phyloP scores from a whole-genome alignment of 2,113 vertebrate genomes.

The Dasypus novemcinctus region DNA sequence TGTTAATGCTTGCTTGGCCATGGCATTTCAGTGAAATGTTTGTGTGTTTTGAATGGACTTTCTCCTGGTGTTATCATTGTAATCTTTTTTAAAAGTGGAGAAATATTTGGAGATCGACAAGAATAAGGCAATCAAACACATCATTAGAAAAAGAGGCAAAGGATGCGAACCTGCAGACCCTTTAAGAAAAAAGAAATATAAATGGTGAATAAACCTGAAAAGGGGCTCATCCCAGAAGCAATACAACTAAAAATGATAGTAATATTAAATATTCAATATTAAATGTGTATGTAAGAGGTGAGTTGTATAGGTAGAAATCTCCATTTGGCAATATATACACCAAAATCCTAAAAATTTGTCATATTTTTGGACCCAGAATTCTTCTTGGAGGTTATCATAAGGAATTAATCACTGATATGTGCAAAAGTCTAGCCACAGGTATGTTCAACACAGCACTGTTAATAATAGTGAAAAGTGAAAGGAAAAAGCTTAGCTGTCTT shows the following conservation, averaged over 20 bases:
- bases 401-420: neutral
- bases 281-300: neutral
- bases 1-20: neutral
- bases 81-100: neutral
- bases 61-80: neutral
- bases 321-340: neutral
- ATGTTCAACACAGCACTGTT: neutral
- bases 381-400: neutral
- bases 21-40: neutral
- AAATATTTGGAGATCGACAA: conserved; percentile 16
- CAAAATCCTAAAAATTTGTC: neutral
- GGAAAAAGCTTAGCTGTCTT: neutral
- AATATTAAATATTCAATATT: conserved; percentile 12
- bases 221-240: neutral
- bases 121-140: neutral
- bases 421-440: neutral
- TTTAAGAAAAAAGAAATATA: neutral
- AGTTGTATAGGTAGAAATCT: neutral
- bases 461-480: conserved; percentile 12
- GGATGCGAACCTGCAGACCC: neutral
- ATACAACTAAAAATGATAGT: neutral
- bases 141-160: neutral
- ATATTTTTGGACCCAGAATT: conserved; percentile 4
- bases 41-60: neutral
- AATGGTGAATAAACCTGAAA: neutral